A percentile compares a stretch with the other conserved stretches of the same genome.
These are phyloP conservation scores for Heliocidaris tuberculata DNA, from an alignment of 35 echinoderm and acorn worm genomes.

Conservation along the genomic window DNA sequence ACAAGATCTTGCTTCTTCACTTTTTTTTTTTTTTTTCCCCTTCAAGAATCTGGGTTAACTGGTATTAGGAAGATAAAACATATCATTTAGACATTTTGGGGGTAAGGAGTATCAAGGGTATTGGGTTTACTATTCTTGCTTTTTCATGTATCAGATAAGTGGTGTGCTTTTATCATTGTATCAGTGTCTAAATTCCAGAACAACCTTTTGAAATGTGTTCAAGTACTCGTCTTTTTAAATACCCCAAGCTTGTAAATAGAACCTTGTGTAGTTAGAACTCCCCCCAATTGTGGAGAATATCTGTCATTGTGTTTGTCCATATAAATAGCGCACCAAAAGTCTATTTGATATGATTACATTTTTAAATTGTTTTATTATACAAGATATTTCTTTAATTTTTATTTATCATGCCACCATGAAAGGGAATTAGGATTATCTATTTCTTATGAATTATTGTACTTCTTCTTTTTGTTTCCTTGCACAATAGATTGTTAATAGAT, in stretches of 20 bases:
- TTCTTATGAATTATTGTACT: not conserved
- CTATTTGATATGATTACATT: not conserved
- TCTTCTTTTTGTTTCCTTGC: not conserved
- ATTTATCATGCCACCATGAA: not conserved
- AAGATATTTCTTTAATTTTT: not conserved
- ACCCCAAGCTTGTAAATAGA: not conserved
- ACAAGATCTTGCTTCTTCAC: not conserved
- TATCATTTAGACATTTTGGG: not conserved
- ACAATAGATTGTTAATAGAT: slow-evolving; percentile 19
- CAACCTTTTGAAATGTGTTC: slow-evolving; percentile 15
- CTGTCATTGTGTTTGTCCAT: not conserved
- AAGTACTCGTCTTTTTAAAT: slow-evolving; percentile 5
- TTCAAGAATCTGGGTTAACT: not conserved
- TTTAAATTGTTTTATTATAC: not conserved
- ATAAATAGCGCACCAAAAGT: not conserved
- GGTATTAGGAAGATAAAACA: not conserved
- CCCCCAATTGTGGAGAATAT: not conserved
- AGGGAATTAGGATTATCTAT: not conserved
- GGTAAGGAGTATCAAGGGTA: not conserved
- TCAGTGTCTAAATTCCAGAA: not conserved
- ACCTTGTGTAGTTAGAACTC: not conserved
- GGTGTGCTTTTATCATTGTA: slow-evolving; percentile 12
- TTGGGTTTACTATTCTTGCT: not conserved
- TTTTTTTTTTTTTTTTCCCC: not conserved
- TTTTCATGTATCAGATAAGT: slow-evolving; percentile 2